Evolutionary conservation across 2,113 vertebrate genomes (phyloP), one percentile per base, ranked within the genome.

Genomic region (Apodemus sylvaticus): DNA sequence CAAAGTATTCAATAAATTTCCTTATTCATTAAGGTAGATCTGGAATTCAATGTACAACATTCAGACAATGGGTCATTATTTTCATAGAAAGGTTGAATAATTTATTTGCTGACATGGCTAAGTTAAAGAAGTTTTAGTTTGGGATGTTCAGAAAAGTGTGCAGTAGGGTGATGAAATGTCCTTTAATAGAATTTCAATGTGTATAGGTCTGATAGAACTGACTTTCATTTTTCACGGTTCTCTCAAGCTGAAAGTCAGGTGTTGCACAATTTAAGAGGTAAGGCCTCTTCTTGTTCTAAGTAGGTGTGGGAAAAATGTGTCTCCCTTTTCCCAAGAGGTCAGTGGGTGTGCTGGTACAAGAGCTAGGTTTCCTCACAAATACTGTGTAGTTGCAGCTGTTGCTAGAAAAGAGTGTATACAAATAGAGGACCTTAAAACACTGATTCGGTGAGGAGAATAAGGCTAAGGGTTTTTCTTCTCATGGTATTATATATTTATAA

Each of bases 241-340:
- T 95, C 36, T 83, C 70, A 97, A 88, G 45, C 68, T 94, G 95
- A 97, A 92, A 93, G 90, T 96, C 70, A 86, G 58, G 55, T 93
- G 76, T 42, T 88, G 87, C 3, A 94, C 94, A 83, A 90, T 81
- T 79, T 90, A 95, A 96, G 82, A 87, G 34, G 55, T 94, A 94
- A 88, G 48, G 82, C 42, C 48, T 94, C 66, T 91, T 94, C 68
- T 42, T 88, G 85, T 64, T 12, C 45, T 89, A 97, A 89, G 60
- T 55, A 86, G 66, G 73, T 95, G 89, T 91, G 66, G 94, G 68
- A 11, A 93, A 96, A 94, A 86, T 55, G 39, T 92, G 58, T 81
- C 90, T 66, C 70, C 14, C 79, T 87, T 77, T 94, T 45, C 83
- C 51, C 16, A 17, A 53, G 53, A 93, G 60, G 31, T 48, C 85